Evolutionary conservation across 2,888 invertebrate species (phyloP).

Genomic region (Drosophila atripex): DNA sequence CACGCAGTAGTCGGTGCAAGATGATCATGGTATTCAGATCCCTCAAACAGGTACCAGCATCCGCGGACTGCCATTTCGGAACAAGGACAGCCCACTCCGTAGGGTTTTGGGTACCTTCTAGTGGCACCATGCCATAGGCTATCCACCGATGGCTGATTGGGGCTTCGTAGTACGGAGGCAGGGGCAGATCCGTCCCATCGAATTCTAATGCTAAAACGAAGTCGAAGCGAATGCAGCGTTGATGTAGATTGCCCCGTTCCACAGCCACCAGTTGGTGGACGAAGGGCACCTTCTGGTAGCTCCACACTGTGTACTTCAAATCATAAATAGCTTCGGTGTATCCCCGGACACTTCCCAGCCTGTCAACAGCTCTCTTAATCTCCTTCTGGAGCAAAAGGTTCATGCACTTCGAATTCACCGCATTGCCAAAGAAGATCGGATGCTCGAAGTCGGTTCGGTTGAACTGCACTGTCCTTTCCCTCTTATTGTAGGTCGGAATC

Average conservation of each 20-base stretch:
- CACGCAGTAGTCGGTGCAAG: conserved; percentile 39
- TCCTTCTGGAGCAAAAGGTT: conserved; percentile 46
- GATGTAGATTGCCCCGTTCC: background rate
- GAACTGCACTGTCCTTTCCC: conserved; percentile 34
- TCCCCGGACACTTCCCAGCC: background rate
- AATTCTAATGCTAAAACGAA: conserved; percentile 57
- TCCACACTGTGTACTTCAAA: conserved; percentile 29
- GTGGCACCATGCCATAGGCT: conserved; percentile 43
- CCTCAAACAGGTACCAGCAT: background rate
- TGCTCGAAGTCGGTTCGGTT: conserved; percentile 14
- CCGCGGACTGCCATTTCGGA: conserved; percentile 47
- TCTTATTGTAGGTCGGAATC: conserved; percentile 22
- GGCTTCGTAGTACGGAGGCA: conserved; percentile 44
- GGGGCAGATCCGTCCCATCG: conserved; percentile 26
- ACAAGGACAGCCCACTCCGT: conserved; percentile 50
- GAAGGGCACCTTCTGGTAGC: conserved; percentile 37
- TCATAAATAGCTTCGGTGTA: conserved; percentile 22
- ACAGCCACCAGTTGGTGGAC: conserved; percentile 41
- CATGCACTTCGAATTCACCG: conserved; percentile 37
- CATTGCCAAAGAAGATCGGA: conserved; percentile 52
- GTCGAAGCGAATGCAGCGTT: conserved; percentile 46
- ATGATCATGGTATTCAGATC: conserved; percentile 24
- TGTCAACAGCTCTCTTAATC: conserved; percentile 10
- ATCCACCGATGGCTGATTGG: conserved; percentile 46
- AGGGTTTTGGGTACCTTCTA: background rate